phyloP scores from a whole-genome alignment of 2,113 vertebrate species.

The Bucco capensis region DNA sequence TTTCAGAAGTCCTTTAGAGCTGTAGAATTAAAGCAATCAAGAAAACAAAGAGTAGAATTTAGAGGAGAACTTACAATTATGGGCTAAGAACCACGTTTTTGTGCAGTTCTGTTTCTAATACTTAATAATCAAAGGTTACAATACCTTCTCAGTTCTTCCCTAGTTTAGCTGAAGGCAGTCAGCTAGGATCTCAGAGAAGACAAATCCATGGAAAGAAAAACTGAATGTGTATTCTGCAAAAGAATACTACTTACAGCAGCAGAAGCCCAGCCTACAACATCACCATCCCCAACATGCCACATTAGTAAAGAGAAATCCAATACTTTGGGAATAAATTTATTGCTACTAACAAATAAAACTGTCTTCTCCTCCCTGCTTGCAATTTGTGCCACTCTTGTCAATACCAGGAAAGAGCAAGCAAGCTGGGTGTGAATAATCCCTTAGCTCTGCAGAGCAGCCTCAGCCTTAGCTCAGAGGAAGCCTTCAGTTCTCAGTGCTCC shows the following conservation, averaged over 20 bases:
- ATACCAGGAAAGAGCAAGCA: not conserved
- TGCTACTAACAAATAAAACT: not conserved
- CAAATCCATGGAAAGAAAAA: not conserved
- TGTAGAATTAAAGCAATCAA: not conserved
- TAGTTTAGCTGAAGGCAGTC: not conserved
- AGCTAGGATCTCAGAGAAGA: not conserved
- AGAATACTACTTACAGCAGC: not conserved
- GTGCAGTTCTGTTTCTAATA: not conserved
- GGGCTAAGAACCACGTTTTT: not conserved
- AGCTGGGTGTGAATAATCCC: not conserved
- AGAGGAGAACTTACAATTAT: not conserved
- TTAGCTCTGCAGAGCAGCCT: not conserved
- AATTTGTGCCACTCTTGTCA: not conserved
- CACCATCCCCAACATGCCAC: not conserved
- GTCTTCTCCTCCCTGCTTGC: not conserved
- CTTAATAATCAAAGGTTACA: not conserved
- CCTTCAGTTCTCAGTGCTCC: not conserved
- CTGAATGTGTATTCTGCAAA: not conserved
- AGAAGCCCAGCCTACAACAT: not conserved
- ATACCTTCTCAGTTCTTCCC: not conserved
- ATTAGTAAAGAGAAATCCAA: not conserved
- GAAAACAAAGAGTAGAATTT: not conserved
- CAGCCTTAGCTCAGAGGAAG: not conserved
- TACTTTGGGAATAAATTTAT: not conserved
- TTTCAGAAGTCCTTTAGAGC: not conserved